Evolutionary conservation across 2,113 vertebrate genomes (phyloP), one percentile per base, ranked within the genome.

Genomic region (Candoia aspera): DNA sequence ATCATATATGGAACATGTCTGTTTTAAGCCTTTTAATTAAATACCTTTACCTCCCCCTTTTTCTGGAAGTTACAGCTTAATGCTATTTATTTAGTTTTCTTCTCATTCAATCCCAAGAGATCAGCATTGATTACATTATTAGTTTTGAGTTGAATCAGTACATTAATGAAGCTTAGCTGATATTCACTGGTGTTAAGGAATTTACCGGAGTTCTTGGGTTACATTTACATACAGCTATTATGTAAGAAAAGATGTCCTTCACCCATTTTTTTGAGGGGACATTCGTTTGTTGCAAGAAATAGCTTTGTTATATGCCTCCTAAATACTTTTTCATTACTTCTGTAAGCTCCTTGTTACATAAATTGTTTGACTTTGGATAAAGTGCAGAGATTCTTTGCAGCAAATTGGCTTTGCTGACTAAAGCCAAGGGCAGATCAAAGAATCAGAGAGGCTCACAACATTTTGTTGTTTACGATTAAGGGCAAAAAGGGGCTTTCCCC

Each of bases 81-180:
- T 90, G 79, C 19, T 49, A 37, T 62, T 91, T 62, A 62, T 85
- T 85, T 62, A 91, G 42, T 91, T 91, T 85, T 33, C 57, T 33
- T 90, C 26, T 21, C 37, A n/a, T 42, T 86, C 42, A 33, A 1
- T 85, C 83, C 46, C 26, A 86, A 62, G 9, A 46, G 83, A 60
- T 85, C 26, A 62, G 4, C 58, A 62, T 53, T n/a, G 83, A 62
- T 86, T 85, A 85, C 29, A 3, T 62, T 62, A 62, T n/a, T 19
- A 58, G 42, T 59, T 91, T 85, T 58, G 59, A 84, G 26, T 26
- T 90, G 60, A 58, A 91, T 62, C 46, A 4, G 42, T 90, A 42
- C 42, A 85, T 62, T 54, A 49, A 85, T 86, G 83, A 91, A 86
- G 29, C 83, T 86, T 46, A 53, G 58, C 26, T 49, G 58, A 60